These are phyloP conservation scores for Drosophila seguyi DNA, from an alignment of 1,140 invertebrate genomes.

Conservation along the genomic window DNA sequence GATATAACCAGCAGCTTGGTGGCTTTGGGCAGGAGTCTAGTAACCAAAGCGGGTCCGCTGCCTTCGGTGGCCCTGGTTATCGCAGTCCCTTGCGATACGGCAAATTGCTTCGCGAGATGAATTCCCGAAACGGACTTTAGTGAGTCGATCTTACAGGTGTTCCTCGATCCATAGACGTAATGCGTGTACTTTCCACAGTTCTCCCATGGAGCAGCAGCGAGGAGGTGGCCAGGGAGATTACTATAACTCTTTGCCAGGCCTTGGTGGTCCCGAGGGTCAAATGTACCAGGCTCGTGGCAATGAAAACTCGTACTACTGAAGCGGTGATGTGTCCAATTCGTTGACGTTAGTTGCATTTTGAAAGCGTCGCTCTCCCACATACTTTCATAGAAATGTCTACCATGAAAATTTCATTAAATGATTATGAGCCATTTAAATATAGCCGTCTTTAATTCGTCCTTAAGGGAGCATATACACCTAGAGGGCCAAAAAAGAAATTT, in stretches of 20 bases:
- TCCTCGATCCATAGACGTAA: background rate
- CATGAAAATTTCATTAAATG: background rate
- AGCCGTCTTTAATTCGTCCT: background rate
- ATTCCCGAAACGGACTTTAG: constrained; percentile 73
- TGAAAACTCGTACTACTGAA: constrained; percentile 47
- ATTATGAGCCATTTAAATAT: background rate
- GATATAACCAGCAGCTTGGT: constrained; percentile 27
- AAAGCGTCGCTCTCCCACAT: background rate
- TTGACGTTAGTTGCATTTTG: constrained; percentile 1
- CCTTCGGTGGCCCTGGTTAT: constrained; percentile 62
- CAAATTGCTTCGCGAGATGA: constrained; percentile 63
- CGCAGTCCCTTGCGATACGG: constrained; percentile 63
- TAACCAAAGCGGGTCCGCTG: constrained; percentile 45
- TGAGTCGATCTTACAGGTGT: constrained; percentile 11
- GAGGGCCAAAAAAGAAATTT: too few species aligned
- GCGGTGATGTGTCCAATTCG: background rate
- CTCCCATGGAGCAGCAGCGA: constrained; percentile 54
- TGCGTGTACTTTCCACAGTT: constrained; percentile 9
- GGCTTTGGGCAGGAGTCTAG: constrained; percentile 45
- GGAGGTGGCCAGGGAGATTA: constrained; percentile 64
- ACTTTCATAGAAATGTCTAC: constrained; percentile 8
- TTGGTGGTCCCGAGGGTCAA: constrained; percentile 59
- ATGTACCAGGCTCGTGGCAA: constrained; percentile 27
- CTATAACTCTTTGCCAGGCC: constrained; percentile 60
- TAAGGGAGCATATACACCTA: too few species aligned